These are phyloP conservation scores for Pelochelys cantorii DNA, from an alignment of 2,797 vertebrate species.

Conservation along the genomic window DNA sequence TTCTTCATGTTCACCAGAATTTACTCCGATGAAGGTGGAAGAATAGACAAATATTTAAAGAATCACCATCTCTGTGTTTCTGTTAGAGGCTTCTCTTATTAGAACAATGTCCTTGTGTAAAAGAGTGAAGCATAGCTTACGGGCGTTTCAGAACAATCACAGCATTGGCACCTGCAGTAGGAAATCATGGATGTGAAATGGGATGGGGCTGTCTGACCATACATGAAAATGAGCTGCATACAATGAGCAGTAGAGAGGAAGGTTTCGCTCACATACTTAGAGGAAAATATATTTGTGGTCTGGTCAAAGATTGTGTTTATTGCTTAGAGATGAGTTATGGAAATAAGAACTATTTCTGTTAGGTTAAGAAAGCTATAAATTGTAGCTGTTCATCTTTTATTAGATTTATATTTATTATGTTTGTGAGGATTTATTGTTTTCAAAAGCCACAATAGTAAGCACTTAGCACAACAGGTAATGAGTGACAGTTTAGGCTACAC, in stretches of 20 bases:
- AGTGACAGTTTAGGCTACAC: neutral
- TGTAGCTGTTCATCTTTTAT: conserved; percentile 22
- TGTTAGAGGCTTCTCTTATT: neutral
- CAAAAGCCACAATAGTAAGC: neutral
- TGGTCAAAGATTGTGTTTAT: neutral
- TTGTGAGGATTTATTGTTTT: neutral
- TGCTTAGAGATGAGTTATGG: conserved; percentile 27
- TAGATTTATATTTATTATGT: conserved; percentile 16
- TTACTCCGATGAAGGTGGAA: neutral
- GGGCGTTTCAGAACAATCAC: rapidly evolving
- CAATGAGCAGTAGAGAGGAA: neutral
- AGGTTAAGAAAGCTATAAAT: conserved; percentile 32
- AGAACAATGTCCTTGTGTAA: neutral
- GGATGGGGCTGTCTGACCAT: rapidly evolving
- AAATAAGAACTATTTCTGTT: neutral
- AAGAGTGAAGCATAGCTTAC: neutral
- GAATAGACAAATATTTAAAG: neutral
- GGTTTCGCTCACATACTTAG: neutral
- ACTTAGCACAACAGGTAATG: neutral
- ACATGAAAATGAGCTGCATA: neutral
- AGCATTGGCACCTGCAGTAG: neutral
- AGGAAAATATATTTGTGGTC: neutral
- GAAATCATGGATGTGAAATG: neutral
- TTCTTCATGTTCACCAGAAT: neutral
- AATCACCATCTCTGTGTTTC: no score